These are phyloP conservation scores for Hemaris fuciformis DNA, from an alignment of 2,888 invertebrate genomes.

Conservation along the genomic window DNA sequence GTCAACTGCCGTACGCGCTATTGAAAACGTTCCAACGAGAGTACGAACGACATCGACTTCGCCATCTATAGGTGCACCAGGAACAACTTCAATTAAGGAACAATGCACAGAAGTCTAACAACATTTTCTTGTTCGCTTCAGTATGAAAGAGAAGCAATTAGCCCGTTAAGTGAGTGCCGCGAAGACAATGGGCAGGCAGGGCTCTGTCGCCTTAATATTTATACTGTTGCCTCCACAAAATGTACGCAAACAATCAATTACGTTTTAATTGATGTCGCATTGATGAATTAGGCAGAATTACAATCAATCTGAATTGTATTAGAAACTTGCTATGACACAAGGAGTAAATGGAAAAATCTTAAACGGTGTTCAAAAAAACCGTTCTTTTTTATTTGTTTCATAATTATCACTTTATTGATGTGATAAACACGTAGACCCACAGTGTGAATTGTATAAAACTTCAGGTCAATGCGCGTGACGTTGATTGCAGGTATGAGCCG, in stretches of 20 bases:
- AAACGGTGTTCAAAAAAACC: no score
- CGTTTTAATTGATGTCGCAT: constrained; percentile 1
- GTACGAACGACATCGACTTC: constrained; percentile 18
- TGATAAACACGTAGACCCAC: no score
- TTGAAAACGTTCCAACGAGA: constrained; percentile 24
- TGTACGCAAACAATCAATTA: constrained; percentile 6
- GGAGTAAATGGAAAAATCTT: no score
- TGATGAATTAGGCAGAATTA: not conserved
- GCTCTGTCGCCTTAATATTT: not conserved
- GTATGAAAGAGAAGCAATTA: constrained; percentile 71
- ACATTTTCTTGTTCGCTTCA: constrained; percentile 64
- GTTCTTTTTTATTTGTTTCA: no score
- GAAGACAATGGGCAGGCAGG: constrained; percentile 43
- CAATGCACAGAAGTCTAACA: constrained; percentile 66
- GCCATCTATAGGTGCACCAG: constrained; percentile 30
- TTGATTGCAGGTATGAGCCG: no score
- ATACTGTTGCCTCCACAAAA: constrained; percentile 9
- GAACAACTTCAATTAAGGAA: constrained; percentile 65
- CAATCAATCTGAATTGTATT: not conserved
- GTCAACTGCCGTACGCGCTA: constrained; percentile 25
- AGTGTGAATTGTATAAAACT: no score
- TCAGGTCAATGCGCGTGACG: no score
- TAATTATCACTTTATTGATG: no score
- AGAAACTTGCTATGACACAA: not conserved
- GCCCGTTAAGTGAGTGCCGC: constrained; percentile 50